These are phyloP conservation scores for Passer montanus DNA, from an alignment of 2,113 vertebrate genomes.

Conservation along the genomic window DNA sequence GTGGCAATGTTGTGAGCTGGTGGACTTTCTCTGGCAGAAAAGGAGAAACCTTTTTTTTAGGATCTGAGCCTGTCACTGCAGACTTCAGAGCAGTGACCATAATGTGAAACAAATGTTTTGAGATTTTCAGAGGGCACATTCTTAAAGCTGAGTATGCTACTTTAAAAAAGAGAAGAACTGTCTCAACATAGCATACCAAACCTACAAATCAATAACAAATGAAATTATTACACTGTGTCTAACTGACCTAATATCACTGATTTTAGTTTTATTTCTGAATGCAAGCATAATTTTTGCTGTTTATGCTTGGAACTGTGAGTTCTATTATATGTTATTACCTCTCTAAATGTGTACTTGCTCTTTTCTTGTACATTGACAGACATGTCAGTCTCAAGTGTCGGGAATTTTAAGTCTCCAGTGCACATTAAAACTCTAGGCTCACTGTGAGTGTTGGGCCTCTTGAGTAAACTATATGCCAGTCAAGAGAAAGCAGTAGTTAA, in stretches of 20 bases:
- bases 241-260: background rate
- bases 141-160: background rate
- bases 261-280: background rate
- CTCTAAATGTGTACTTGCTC: background rate
- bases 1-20: background rate
- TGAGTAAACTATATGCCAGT: background rate
- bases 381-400: background rate
- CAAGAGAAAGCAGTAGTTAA: conserved; percentile 3
- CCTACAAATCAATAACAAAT: background rate
- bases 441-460: background rate
- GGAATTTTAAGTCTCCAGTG: background rate
- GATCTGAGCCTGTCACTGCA: background rate
- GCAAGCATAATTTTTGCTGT: background rate
- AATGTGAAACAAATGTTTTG: background rate
- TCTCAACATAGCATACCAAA: background rate
- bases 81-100: background rate
- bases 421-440: background rate
- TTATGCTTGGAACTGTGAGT: background rate
- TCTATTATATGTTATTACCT: background rate
- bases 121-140: background rate
- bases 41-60: background rate
- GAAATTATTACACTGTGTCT: background rate
- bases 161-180: background rate
- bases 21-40: background rate
- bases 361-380: background rate